Evolutionary conservation across 1,140 invertebrate genomes (phyloP).

Genomic region (Conus betulinus): DNA sequence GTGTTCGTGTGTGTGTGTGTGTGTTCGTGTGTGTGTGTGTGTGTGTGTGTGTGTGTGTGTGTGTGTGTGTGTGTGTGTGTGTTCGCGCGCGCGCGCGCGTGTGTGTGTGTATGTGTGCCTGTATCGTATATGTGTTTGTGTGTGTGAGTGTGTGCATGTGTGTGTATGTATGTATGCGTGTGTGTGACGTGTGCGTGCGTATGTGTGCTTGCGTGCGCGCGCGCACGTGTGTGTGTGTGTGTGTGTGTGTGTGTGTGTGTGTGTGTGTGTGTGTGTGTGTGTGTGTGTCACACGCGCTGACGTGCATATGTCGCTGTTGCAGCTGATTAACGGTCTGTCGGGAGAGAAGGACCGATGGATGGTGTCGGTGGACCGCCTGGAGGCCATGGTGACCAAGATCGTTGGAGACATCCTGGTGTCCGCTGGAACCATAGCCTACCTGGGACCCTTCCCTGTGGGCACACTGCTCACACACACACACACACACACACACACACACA

Average conservation of each 20-base stretch:
- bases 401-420: constrained; percentile 75
- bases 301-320: background rate
- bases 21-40: background rate
- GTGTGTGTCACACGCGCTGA: too few species aligned
- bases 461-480: background rate
- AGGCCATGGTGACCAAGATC: constrained; percentile 70
- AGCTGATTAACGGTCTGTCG: constrained; percentile 75
- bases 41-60: constrained; percentile 22
- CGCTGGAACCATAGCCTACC: constrained; percentile 73
- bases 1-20: background rate
- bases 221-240: too few species aligned
- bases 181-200: too few species aligned
- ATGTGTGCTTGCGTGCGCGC: background rate
- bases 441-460: constrained; percentile 75
- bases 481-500: too few species aligned
- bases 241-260: too few species aligned
- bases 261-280: too few species aligned
- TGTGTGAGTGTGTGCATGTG: too few species aligned
- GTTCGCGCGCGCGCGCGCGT: background rate
- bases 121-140: background rate
- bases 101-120: background rate
- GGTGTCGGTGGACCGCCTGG: constrained; percentile 70
- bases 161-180: too few species aligned
- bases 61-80: background rate
- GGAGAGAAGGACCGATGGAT: constrained; percentile 76